Percentiles rank a stretch among this genome's conserved stretches.
phyloP scores from a whole-genome alignment of 2,888 invertebrate genomes.

The Cosmia trapezina region DNA sequence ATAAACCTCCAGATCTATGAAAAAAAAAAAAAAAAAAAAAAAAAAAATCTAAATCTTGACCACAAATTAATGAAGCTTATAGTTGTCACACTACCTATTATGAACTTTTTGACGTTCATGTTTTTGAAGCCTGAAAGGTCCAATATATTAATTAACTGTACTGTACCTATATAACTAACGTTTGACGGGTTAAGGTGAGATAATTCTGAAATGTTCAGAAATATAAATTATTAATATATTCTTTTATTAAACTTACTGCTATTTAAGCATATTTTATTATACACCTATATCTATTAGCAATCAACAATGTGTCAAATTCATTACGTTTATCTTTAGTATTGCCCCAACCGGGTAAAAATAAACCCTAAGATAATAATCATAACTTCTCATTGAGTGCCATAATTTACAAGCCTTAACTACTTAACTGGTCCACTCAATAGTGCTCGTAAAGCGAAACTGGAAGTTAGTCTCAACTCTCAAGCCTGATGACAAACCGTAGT shows the following conservation, averaged over 20 bases:
- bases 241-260: not conserved
- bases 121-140: no score
- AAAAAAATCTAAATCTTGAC: no score
- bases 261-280: conserved; percentile 3
- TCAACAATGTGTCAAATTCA: conserved; percentile 29
- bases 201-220: not conserved
- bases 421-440: conserved; percentile 55
- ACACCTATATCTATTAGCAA: conserved; percentile 6
- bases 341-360: conserved; percentile 38
- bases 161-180: no score
- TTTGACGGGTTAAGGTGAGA: not conserved
- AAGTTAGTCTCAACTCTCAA: conserved; percentile 47
- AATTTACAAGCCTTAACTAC: conserved; percentile 49
- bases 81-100: no score
- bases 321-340: conserved; percentile 24
- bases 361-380: conserved; percentile 49
- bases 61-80: no score
- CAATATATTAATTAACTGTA: no score
- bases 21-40: no score
- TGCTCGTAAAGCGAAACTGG: conserved; percentile 40
- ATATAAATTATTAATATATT: no score
- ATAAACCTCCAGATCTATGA: no score
- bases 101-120: no score
- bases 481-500: conserved; percentile 59
- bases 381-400: conserved; percentile 49